A percentile compares a stretch with the other conserved stretches of the same genome.
These are phyloP conservation scores for Platorchestia sp. DNA, from an alignment of 1,140 invertebrate genomes.

Conservation along the genomic window DNA sequence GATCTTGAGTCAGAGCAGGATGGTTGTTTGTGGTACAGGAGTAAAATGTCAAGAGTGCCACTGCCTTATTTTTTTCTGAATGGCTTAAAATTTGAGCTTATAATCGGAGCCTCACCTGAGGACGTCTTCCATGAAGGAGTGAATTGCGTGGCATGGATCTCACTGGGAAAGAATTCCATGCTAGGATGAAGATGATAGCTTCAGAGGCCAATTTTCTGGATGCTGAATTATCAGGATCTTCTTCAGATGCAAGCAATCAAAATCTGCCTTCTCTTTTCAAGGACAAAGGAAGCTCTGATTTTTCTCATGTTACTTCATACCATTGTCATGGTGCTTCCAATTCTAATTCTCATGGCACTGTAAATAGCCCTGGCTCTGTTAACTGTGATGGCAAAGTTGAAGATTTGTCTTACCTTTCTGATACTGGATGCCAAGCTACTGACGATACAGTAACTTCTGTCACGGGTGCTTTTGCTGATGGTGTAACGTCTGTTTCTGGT, in stretches of 20 bases:
- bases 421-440: not conserved
- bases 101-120: not conserved
- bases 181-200: constrained; percentile 32
- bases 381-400: constrained; percentile 25
- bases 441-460: not conserved
- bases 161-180: constrained; percentile 23
- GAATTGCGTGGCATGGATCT: constrained; percentile 1
- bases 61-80: not conserved
- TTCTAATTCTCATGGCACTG: constrained; percentile 40
- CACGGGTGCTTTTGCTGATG: not conserved
- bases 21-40: not conserved
- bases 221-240: not conserved
- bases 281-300: constrained; percentile 19
- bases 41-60: not conserved
- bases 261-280: constrained; percentile 13
- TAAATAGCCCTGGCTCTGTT: constrained; percentile 36
- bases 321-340: constrained; percentile 45
- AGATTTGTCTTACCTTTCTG: not conserved
- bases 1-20: not conserved
- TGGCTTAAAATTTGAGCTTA: not conserved
- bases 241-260: constrained; percentile 20
- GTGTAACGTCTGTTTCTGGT: not conserved
- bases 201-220: constrained; percentile 7
- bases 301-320: not conserved
- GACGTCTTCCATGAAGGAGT: constrained; percentile 46